A percentile compares a stretch with the other conserved stretches of the same genome.
Conservation (phyloP, 2,113 vertebrate species). For the Cheilinus undulatus region DNA sequence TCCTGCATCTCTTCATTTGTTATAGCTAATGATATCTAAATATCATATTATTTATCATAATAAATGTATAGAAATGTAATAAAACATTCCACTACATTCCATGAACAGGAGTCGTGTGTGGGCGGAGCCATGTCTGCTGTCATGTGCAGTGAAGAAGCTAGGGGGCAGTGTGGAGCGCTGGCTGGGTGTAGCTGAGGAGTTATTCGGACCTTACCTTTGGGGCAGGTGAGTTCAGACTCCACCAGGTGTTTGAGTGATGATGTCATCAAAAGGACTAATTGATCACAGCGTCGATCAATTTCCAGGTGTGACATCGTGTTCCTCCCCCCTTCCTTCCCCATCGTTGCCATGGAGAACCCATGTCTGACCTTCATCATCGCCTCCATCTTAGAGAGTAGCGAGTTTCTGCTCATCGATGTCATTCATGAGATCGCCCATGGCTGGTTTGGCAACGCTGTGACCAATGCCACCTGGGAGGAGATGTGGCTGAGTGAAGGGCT, state of each 20-base stretch:
- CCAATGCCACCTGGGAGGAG: slow-evolving; percentile 97
- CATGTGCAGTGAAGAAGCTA: slow-evolving; percentile 91
- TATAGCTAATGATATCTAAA: no score
- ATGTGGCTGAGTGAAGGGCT: slow-evolving; percentile 99
- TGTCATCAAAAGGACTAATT: background rate
- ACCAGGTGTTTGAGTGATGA: background rate
- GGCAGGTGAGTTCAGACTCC: slow-evolving; percentile 86
- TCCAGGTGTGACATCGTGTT: slow-evolving; percentile 97
- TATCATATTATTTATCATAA: no score
- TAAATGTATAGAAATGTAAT: no score
- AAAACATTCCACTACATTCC: no score
- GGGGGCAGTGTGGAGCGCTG: slow-evolving; percentile 93
- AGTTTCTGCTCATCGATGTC: slow-evolving; percentile 95
- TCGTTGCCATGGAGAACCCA: slow-evolving; percentile 99
- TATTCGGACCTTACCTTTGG: slow-evolving; percentile 97
- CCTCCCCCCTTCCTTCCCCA: slow-evolving; percentile 96
- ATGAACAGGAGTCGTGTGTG: slow-evolving; percentile 96
- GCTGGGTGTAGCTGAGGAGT: slow-evolving; percentile 90
- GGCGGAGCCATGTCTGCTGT: slow-evolving; percentile 95
- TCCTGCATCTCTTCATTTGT: no score
- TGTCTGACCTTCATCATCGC: slow-evolving; percentile 98
- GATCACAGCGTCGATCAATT: background rate
- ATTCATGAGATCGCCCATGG: slow-evolving; percentile 96
- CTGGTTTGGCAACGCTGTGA: slow-evolving; percentile 98
- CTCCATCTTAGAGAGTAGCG: slow-evolving; percentile 96